Evolutionary conservation across 2,797 vertebrate species (phyloP).

Genomic region (Rachycentron canadum): DNA sequence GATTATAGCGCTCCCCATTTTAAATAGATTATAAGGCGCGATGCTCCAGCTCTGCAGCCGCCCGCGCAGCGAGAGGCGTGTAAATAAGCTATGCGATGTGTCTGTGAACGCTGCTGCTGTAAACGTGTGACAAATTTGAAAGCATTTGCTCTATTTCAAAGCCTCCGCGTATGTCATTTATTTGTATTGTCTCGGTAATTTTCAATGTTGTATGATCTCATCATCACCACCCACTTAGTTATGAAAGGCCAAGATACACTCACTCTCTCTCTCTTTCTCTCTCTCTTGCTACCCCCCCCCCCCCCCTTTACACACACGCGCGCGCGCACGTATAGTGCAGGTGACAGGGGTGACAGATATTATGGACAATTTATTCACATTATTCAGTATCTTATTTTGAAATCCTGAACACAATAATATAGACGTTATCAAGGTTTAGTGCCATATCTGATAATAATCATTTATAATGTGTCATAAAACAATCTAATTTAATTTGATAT

Average conservation of each 20-base stretch:
- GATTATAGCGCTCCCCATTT: constrained; percentile 80
- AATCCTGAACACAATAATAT: neutral
- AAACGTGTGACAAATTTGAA: constrained; percentile 66
- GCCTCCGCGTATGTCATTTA: constrained; percentile 70
- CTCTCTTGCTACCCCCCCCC: neutral
- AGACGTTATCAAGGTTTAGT: constrained; percentile 1
- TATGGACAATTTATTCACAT: constrained; percentile 39
- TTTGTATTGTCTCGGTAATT: constrained; percentile 79
- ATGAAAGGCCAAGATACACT: constrained; percentile 58
- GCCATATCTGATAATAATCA: constrained; percentile 41
- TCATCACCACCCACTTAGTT: constrained; percentile 76
- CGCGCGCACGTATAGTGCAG: constrained; percentile 21
- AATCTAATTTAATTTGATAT: constrained; percentile 27
- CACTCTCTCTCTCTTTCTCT: constrained; percentile 1
- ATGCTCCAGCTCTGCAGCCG: constrained; percentile 73
- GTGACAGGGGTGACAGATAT: constrained; percentile 64
- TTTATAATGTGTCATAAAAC: constrained; percentile 41
- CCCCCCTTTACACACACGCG: constrained; percentile 1
- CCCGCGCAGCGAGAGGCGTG: constrained; percentile 67
- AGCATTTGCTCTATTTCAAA: constrained; percentile 72
- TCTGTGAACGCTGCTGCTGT: constrained; percentile 58
- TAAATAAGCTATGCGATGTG: constrained; percentile 67
- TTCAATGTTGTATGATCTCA: constrained; percentile 77
- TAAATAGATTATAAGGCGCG: constrained; percentile 81
- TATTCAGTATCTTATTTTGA: constrained; percentile 41